Percentiles rank a stretch among this genome's conserved stretches.
These are phyloP conservation scores for Parambassis ranga DNA, from an alignment of 2,797 vertebrate species.

Conservation along the genomic window DNA sequence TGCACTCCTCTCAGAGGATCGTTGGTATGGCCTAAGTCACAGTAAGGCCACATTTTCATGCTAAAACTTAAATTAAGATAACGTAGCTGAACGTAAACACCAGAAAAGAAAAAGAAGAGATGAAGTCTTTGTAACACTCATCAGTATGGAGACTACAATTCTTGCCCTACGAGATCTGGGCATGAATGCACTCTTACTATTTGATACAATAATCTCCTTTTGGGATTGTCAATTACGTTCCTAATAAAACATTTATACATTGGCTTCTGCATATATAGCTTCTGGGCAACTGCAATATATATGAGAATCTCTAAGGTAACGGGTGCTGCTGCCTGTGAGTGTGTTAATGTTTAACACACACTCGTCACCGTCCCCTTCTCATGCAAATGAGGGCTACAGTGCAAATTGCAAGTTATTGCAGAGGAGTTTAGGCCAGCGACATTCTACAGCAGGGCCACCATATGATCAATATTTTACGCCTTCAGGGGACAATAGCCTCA, in stretches of 20 bases:
- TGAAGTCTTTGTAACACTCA: slow-evolving; percentile 12
- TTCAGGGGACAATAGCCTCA: neutral
- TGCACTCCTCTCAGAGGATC: no score
- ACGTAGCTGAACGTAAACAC: no score
- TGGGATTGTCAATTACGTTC: slow-evolving; percentile 53
- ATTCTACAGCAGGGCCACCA: neutral
- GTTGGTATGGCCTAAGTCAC: no score
- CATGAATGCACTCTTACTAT: slow-evolving; percentile 23
- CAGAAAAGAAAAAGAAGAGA: neutral
- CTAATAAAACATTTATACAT: slow-evolving; percentile 59
- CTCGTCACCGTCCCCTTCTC: neutral
- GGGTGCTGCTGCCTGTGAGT: neutral
- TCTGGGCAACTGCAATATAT: slow-evolving; percentile 26
- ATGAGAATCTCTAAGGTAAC: neutral
- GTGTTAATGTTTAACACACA: neutral
- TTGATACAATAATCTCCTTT: slow-evolving; percentile 59
- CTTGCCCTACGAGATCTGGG: slow-evolving; percentile 7
- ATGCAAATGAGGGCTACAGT: slow-evolving; percentile 29
- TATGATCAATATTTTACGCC: slow-evolving; percentile 45
- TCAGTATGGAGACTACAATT: slow-evolving; percentile 28
- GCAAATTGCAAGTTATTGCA: slow-evolving; percentile 36
- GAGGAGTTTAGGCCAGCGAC: slow-evolving; percentile 10
- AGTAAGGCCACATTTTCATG: no score
- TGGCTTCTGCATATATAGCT: slow-evolving; percentile 20
- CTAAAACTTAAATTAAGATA: no score